These are phyloP conservation scores for Timema podura DNA, from an alignment of 2,888 invertebrate species.

Conservation along the genomic window DNA sequence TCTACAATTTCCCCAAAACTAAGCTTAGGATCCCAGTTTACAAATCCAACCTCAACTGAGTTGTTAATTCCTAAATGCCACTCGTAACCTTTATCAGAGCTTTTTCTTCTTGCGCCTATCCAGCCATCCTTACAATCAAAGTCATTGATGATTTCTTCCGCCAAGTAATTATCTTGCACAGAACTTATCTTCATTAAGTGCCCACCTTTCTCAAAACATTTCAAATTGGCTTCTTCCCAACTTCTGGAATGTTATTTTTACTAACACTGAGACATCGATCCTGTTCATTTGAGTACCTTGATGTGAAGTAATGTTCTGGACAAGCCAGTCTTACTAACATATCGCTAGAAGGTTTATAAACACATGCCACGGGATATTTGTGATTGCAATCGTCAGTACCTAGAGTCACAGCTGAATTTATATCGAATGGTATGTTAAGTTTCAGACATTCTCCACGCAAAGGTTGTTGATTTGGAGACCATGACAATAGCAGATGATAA, in stretches of 20 bases:
- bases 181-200: not conserved
- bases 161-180: not conserved
- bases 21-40: constrained; percentile 1
- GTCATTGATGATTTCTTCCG: not conserved
- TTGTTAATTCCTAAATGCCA: not conserved
- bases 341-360: not conserved
- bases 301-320: constrained; percentile 3
- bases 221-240: not conserved
- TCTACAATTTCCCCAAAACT: too few species aligned
- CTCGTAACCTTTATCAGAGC: not conserved
- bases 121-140: not conserved
- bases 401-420: not conserved
- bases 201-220: not conserved
- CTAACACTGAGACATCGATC: not conserved
- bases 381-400: not conserved
- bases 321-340: not conserved
- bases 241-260: not conserved
- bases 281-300: not conserved
- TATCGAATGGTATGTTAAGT: not conserved
- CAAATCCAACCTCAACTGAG: not conserved
- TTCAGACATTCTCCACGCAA: not conserved
- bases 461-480: not conserved
- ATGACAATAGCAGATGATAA: not conserved
- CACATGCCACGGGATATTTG: not conserved
- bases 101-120: not conserved